Conservation (phyloP, 2,888 invertebrate genomes). For the Leptinotarsa juncta region DNA sequence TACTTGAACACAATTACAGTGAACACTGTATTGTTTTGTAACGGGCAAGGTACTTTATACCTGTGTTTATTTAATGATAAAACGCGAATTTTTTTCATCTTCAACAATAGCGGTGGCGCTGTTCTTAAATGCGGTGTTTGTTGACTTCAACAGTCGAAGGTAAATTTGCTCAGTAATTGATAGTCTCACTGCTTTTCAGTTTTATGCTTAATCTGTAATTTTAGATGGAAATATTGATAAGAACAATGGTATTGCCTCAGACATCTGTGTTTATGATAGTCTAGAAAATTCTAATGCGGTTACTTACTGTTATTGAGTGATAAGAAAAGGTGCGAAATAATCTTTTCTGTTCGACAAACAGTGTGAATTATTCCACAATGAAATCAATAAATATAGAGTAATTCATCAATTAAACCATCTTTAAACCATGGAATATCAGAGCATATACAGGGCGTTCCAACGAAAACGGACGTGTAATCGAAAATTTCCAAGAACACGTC, state of each 20-base stretch:
- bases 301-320: too few species aligned
- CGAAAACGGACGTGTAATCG: too few species aligned
- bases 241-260: neutral
- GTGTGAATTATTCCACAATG: too few species aligned
- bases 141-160: neutral
- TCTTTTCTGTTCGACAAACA: too few species aligned
- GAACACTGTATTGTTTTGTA: constrained; percentile 29
- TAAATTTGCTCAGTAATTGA: neutral
- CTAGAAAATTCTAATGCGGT: too few species aligned
- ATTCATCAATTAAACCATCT: too few species aligned
- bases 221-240: neutral
- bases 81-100: neutral
- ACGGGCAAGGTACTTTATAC: constrained; percentile 28
- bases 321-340: too few species aligned
- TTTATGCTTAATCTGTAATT: neutral
- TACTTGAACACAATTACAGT: constrained; percentile 27
- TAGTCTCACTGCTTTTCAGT: neutral
- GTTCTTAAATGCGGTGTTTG: neutral
- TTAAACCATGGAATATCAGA: too few species aligned
- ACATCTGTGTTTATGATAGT: neutral
- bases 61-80: constrained; percentile 35
- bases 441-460: too few species aligned
- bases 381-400: too few species aligned
- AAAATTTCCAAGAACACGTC: too few species aligned
- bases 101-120: constrained; percentile 4